These are phyloP conservation scores for Spea hammondii DNA, from an alignment of 2,797 vertebrate species.

Conservation along the genomic window DNA sequence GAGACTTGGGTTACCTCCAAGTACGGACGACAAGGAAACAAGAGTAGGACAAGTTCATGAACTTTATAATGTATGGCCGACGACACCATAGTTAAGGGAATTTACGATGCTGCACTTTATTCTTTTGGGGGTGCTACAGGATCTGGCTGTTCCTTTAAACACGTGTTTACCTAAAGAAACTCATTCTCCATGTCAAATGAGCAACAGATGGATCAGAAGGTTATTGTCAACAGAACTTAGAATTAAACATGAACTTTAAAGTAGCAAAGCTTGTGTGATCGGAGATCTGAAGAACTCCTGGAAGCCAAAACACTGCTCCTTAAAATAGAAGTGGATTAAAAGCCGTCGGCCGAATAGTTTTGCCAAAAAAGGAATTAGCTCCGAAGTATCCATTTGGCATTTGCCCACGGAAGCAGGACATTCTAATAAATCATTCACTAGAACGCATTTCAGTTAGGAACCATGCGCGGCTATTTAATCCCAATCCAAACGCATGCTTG, in stretches of 20 bases:
- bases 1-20: too few species aligned
- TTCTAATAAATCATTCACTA: background rate
- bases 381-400: background rate
- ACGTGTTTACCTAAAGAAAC: too few species aligned
- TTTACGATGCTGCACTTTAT: too few species aligned
- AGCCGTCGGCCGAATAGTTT: background rate
- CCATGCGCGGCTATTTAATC: background rate
- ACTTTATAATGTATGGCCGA: too few species aligned
- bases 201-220: conserved; percentile 1
- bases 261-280: background rate
- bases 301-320: background rate
- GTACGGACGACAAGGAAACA: too few species aligned
- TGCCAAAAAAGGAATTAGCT: conserved; percentile 27
- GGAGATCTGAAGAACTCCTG: background rate
- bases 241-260: background rate
- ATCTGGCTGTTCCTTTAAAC: too few species aligned
- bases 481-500: background rate
- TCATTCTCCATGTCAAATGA: background rate
- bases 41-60: too few species aligned
- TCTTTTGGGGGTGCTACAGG: too few species aligned
- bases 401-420: background rate
- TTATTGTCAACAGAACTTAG: background rate
- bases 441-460: background rate
- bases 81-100: too few species aligned
- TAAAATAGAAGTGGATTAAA: conserved; percentile 18